Evolutionary conservation across 2,888 invertebrate genomes (phyloP).

Genomic region (Iselma pallidipennis): DNA sequence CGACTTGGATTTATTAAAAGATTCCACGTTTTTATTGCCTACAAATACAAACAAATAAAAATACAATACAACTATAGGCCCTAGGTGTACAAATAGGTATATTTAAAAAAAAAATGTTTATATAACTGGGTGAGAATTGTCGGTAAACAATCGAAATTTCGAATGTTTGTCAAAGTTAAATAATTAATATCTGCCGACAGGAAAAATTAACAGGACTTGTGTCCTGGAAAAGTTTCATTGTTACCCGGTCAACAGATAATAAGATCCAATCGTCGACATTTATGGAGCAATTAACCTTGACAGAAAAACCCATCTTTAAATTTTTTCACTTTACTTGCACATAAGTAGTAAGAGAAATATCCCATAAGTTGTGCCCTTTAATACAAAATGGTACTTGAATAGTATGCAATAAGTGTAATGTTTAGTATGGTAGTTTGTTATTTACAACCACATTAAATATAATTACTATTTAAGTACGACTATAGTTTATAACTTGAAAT

Average conservation of each 20-base stretch:
- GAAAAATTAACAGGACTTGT: no score
- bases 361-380: constrained; percentile 26
- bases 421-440: constrained; percentile 26
- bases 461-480: constrained; percentile 28
- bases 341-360: no score
- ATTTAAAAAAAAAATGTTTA: constrained; percentile 27
- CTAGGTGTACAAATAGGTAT: no score
- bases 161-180: background rate
- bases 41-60: background rate
- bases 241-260: no score
- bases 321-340: no score
- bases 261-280: no score
- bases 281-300: no score
- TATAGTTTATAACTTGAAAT: constrained; percentile 27
- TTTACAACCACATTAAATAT: constrained; percentile 30
- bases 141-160: constrained; percentile 39
- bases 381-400: constrained; percentile 23
- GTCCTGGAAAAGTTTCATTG: no score
- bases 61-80: no score
- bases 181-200: background rate
- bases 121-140: constrained; percentile 42
- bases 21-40: constrained; percentile 20
- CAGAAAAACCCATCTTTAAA: no score
- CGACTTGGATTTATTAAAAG: constrained; percentile 31
- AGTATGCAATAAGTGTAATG: constrained; percentile 29